These are phyloP conservation scores for Microcebus lehilahytsara DNA, from an alignment of 2,113 vertebrate genomes.

Conservation along the genomic window DNA sequence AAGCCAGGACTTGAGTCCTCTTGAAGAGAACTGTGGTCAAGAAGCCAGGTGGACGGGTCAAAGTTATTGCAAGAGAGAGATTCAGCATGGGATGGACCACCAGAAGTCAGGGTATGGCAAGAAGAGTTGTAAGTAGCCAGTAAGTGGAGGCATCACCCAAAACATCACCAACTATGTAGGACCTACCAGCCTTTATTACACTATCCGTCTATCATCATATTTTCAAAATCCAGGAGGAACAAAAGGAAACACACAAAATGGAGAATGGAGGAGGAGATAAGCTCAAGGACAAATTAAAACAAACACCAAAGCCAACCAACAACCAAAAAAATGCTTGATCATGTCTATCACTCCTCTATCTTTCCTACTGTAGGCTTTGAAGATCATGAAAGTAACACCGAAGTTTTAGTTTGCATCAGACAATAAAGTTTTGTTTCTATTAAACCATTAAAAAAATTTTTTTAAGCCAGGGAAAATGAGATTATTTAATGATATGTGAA, in stretches of 20 bases:
- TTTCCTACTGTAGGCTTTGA: neutral
- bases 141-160: neutral
- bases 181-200: neutral
- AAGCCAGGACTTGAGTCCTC: neutral
- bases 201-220: neutral
- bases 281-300: neutral
- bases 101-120: neutral
- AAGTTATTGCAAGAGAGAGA: neutral
- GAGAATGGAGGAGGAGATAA: rapidly evolving
- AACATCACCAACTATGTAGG: neutral
- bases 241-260: neutral
- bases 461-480: neutral
- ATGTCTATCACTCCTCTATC: neutral
- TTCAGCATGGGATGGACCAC: no score
- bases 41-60: neutral
- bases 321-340: neutral
- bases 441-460: neutral
- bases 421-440: neutral
- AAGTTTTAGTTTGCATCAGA: neutral
- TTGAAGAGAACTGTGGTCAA: neutral
- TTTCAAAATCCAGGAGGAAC: neutral
- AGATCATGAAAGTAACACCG: neutral
- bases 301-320: neutral
- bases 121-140: neutral
- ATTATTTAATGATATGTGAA: neutral